Base-by-base conservation (phyloP, 2,888 invertebrate genomes). In the Chrysina gloriosa region DNA sequence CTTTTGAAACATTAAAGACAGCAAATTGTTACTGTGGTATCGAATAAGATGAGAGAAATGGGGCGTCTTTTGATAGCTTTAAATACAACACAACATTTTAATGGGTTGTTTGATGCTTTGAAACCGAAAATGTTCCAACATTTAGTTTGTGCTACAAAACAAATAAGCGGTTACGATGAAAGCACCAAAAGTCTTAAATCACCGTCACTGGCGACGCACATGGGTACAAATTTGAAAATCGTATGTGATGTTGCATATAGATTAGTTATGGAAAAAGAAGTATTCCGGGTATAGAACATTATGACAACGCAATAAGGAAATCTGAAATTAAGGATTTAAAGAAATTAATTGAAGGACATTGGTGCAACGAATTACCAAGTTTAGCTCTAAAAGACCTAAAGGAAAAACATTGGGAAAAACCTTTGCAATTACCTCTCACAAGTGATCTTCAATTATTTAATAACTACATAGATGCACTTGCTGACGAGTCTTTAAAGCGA, bases 341-440 rank as follows among this genome's bases (percentile, higher is more conserved):
- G 56, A 65, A 61, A 50, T 36, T 70, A 36, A 61, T 68, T 29
- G 68, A 58, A 29, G 68, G 45, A 7, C 70, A 70, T 25, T 71
- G 71, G 71, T 71, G 71, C 52, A 71, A 67, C 19, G 70, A 71
- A 67, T 11, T 69, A 25, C 69, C 72, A 6, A 70, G 70, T 27
- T 39, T 70, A 11, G 72, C 70, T 11, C 34, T 71, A 76, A 52
- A 52, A 52, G 14, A n/a, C 7, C 45, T 70, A 7, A 70, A 70
- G 47, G 72, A 70, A 27, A 65, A 42, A 16, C 54, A 70, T 4
- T 69, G 63, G 70, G 50, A 61, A 23, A 69, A 70, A 54, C 64
- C 65, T 14, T 14, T 16, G 21, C 29, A 29, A n/a, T 36, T 70
- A 21, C 67, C 63, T 21, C 36, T 66, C 11, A 42, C 70, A 45